Evolutionary conservation across 2,888 invertebrate genomes (phyloP).

Genomic region (Alloscopus bannaensis): DNA sequence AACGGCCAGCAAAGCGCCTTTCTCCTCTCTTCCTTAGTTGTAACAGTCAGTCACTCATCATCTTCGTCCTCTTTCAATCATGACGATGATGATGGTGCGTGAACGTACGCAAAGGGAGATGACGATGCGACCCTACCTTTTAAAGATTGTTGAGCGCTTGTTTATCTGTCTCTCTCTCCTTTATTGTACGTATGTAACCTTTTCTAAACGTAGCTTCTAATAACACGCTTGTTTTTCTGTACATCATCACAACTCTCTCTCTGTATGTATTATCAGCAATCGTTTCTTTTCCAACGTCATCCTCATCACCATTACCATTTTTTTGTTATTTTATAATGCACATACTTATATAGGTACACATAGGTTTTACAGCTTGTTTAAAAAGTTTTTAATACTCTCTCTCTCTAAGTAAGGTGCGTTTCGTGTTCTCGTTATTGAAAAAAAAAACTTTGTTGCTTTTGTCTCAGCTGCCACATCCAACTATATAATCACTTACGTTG

Average conservation of each 20-base stretch:
- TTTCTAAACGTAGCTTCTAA: conserved; percentile 40
- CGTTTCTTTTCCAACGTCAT: conserved; percentile 50
- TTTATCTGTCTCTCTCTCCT: too few species aligned
- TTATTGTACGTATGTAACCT: conserved; percentile 53
- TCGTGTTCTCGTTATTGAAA: conserved; percentile 23
- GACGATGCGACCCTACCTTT: conserved; percentile 42
- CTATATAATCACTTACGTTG: conserved; percentile 5
- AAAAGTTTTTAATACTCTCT: too few species aligned
- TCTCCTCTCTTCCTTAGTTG: conserved; percentile 33
- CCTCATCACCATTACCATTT: conserved; percentile 44
- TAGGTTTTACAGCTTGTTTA: too few species aligned
- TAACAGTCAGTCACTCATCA: conserved; percentile 61
- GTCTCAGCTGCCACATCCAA: conserved; percentile 6
- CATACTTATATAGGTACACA: too few species aligned
- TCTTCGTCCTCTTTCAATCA: conserved; percentile 42
- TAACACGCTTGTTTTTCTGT: conserved; percentile 55
- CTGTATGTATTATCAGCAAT: conserved; percentile 51
- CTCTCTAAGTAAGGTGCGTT: too few species aligned
- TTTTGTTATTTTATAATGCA: conserved; percentile 24
- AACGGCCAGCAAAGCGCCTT: conserved; percentile 49
- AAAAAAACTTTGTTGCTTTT: conserved; percentile 28
- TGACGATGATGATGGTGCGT: background rate
- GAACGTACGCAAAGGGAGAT: background rate
- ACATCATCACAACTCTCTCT: conserved; percentile 50
- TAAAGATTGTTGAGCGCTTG: conserved; percentile 49